Conservation (phyloP, 2,797 vertebrate species). For the Sparidentex hasta region DNA sequence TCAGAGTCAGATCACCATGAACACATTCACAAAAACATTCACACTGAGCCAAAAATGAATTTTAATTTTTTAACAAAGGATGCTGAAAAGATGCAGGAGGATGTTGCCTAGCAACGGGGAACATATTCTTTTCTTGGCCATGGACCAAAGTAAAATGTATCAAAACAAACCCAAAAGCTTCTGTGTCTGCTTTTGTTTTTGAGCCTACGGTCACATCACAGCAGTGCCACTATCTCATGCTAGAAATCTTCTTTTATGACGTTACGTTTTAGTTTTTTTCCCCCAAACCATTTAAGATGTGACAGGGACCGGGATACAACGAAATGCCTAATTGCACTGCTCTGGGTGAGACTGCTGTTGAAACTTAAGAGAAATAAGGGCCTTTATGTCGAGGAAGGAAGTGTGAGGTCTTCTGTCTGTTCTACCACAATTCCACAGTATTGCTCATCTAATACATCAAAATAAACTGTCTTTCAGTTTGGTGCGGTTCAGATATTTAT, state of each 20-base stretch:
- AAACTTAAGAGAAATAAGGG: slow-evolving; percentile 20
- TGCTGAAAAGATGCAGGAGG: slow-evolving; percentile 43
- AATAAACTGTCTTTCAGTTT: background rate
- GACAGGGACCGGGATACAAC: slow-evolving; percentile 2
- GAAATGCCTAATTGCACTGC: slow-evolving; percentile 8
- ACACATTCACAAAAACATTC: slow-evolving; percentile 22
- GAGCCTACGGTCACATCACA: slow-evolving; percentile 26
- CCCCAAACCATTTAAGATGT: background rate
- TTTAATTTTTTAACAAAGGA: slow-evolving; percentile 48
- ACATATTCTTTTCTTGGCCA: slow-evolving; percentile 26
- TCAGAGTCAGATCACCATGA: slow-evolving; percentile 13
- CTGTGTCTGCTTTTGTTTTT: slow-evolving; percentile 42
- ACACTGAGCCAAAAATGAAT: slow-evolving; percentile 26
- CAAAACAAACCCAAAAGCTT: slow-evolving; percentile 50
- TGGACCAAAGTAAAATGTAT: slow-evolving; percentile 41
- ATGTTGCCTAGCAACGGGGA: slow-evolving; percentile 60
- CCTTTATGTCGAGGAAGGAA: slow-evolving; percentile 2
- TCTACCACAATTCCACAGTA: background rate
- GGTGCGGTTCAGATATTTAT: background rate
- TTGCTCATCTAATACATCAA: background rate
- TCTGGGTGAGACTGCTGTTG: background rate
- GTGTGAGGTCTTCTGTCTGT: background rate
- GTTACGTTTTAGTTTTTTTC: slow-evolving; percentile 14
- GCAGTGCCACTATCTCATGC: background rate
- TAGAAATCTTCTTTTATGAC: slow-evolving; percentile 13